Percentiles rank a stretch among this genome's conserved stretches.
phyloP scores from a whole-genome alignment of 2,888 invertebrate species.

The Dasypolia templi region DNA sequence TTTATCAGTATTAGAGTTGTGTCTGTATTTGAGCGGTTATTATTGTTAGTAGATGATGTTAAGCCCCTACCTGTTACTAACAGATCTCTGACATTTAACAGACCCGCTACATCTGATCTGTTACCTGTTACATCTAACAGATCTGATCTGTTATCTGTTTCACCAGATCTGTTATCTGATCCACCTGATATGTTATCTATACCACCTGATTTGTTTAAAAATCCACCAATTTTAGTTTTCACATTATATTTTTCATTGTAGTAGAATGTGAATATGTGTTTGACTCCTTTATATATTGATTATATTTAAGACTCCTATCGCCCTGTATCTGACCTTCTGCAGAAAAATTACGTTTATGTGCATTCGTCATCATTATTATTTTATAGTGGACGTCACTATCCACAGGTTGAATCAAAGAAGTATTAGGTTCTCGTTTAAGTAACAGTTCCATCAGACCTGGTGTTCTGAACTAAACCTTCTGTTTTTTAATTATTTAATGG shows the following conservation, averaged over 20 bases:
- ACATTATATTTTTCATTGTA: background rate
- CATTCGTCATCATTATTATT: constrained; percentile 6
- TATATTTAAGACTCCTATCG: background rate
- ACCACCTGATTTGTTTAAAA: background rate
- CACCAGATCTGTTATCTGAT: background rate
- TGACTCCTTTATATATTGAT: background rate
- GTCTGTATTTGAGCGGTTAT: background rate
- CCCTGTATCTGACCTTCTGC: constrained; percentile 5
- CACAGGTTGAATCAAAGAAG: constrained; percentile 1
- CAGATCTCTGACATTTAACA: background rate
- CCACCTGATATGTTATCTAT: no score
- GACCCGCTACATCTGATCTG: background rate
- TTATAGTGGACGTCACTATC: constrained; percentile 5
- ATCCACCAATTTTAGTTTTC: background rate
- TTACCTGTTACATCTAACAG: background rate
- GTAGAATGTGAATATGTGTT: background rate
- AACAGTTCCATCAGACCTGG: constrained; percentile 9
- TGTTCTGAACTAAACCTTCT: background rate
- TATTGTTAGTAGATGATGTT: no score
- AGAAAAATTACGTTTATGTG: constrained; percentile 6
- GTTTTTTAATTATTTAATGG: background rate
- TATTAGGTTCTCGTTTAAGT: constrained; percentile 6
- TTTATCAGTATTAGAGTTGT: background rate
- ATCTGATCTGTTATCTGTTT: background rate
- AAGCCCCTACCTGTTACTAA: constrained; percentile 5